Evolutionary conservation across 2,888 invertebrate genomes (phyloP).

Genomic region (Nemotelus pantherinus): DNA sequence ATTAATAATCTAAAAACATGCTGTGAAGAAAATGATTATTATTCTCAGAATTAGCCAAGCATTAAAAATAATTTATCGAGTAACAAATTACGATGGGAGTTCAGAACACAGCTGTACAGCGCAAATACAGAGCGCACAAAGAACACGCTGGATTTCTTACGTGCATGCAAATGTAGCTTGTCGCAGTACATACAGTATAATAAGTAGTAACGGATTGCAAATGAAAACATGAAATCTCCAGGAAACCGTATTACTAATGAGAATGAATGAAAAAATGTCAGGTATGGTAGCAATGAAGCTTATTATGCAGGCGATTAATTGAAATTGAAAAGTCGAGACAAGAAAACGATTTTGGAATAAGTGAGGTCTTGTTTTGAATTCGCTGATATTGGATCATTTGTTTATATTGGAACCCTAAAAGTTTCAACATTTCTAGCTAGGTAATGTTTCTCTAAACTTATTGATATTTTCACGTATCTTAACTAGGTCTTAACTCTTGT

Average conservation of each 20-base stretch:
- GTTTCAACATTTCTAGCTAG: too few relatives aligned
- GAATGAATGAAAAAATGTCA: constrained; percentile 9
- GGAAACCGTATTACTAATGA: constrained; percentile 14
- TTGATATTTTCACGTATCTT: too few relatives aligned
- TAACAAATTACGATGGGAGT: constrained; percentile 37
- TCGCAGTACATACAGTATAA: neutral
- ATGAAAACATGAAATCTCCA: constrained; percentile 34
- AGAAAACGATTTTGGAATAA: too few relatives aligned
- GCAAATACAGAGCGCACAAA: neutral
- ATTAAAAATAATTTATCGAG: constrained; percentile 46
- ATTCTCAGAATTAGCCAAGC: constrained; percentile 42
- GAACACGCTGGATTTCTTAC: neutral
- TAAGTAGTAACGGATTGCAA: constrained; percentile 13
- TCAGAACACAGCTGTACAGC: constrained; percentile 3
- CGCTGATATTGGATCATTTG: too few relatives aligned
- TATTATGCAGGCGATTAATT: constrained; percentile 31
- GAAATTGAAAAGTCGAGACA: neutral
- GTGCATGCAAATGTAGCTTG: constrained; percentile 9
- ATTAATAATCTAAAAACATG: constrained; percentile 48
- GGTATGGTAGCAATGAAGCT: neutral
- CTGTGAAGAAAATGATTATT: constrained; percentile 47
- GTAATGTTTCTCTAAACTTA: too few relatives aligned
- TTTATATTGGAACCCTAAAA: too few relatives aligned
- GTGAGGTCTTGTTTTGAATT: too few relatives aligned
- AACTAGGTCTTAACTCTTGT: too few relatives aligned